phyloP scores from a whole-genome alignment of 35 echinoderm and acorn worm genomes.

The Acanthaster planci region DNA sequence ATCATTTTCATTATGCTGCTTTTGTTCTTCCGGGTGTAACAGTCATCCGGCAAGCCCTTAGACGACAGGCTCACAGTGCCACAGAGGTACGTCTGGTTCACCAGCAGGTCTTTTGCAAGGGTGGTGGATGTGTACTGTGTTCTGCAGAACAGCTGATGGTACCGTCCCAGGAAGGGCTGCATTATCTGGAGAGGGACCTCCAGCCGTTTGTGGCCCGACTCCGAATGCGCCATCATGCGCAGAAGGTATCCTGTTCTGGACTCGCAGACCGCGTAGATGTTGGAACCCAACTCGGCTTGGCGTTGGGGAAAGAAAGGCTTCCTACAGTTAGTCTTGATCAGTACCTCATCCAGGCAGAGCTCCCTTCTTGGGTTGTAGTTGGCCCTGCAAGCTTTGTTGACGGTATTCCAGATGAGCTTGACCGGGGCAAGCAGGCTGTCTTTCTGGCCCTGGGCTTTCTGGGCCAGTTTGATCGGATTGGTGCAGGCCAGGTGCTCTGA shows the following conservation, averaged over 20 bases:
- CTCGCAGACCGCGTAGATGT: neutral
- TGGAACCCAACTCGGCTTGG: neutral
- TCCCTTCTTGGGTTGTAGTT: conserved; percentile 11
- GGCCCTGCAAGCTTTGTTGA: neutral
- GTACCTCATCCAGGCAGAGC: neutral
- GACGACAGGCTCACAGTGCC: neutral
- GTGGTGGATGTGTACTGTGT: neutral
- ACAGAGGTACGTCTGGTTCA: neutral
- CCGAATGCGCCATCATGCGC: neutral
- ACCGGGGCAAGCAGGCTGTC: neutral
- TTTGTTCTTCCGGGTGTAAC: neutral
- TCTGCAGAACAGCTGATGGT: neutral
- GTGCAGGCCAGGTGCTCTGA: neutral
- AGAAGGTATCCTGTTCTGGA: neutral
- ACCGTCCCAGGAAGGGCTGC: neutral
- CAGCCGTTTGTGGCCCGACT: neutral
- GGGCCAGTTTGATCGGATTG: neutral
- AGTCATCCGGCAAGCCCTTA: neutral
- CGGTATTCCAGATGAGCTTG: neutral
- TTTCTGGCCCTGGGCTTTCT: neutral
- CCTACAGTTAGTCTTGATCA: neutral
- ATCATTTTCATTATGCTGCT: neutral
- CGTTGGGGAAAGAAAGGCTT: neutral
- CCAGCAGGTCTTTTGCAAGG: neutral
- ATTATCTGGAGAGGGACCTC: neutral